phyloP scores from a whole-genome alignment of 2,888 invertebrate genomes.

The Hydraecia micacea region DNA sequence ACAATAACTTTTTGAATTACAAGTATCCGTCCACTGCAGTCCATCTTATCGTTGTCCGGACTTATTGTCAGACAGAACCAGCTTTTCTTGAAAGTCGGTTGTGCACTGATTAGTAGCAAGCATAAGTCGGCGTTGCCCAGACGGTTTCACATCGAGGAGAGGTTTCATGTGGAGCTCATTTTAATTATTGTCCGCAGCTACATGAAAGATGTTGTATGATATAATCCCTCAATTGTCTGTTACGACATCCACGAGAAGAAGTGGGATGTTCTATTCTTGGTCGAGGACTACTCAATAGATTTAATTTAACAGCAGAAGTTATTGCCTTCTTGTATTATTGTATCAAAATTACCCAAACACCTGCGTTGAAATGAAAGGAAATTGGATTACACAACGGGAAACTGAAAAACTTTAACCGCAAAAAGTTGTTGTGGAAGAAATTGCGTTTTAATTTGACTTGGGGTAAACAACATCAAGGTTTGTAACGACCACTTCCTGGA shows the following conservation, averaged over 20 bases:
- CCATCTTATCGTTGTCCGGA: slow-evolving; percentile 3
- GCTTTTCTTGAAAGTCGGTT: slow-evolving; percentile 40
- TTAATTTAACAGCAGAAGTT: slow-evolving; percentile 16
- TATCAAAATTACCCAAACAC: slow-evolving; percentile 2
- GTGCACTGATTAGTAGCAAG: slow-evolving; percentile 48
- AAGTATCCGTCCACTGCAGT: background rate
- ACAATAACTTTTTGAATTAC: slow-evolving; percentile 10
- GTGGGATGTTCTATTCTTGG: slow-evolving; percentile 33
- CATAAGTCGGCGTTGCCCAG: background rate
- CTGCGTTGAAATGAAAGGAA: slow-evolving; percentile 18
- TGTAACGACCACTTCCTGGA: slow-evolving; percentile 63
- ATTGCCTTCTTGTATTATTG: slow-evolving; percentile 17
- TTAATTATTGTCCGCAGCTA: slow-evolving; percentile 4
- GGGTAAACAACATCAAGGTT: slow-evolving; percentile 59
- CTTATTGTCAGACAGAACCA: slow-evolving; percentile 30
- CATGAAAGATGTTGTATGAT: slow-evolving; percentile 15
- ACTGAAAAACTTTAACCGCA: slow-evolving; percentile 18
- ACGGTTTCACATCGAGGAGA: slow-evolving; percentile 1
- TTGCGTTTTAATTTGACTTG: slow-evolving; percentile 49
- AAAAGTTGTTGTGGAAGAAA: slow-evolving; percentile 38
- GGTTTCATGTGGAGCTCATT: slow-evolving; percentile 6
- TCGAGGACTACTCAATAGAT: background rate
- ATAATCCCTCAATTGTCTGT: slow-evolving; percentile 15
- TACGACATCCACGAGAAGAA: slow-evolving; percentile 35
- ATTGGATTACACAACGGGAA: slow-evolving; percentile 28